These are phyloP conservation scores for Lepus americanus DNA, from an alignment of 2,113 vertebrate species.

Conservation along the genomic window DNA sequence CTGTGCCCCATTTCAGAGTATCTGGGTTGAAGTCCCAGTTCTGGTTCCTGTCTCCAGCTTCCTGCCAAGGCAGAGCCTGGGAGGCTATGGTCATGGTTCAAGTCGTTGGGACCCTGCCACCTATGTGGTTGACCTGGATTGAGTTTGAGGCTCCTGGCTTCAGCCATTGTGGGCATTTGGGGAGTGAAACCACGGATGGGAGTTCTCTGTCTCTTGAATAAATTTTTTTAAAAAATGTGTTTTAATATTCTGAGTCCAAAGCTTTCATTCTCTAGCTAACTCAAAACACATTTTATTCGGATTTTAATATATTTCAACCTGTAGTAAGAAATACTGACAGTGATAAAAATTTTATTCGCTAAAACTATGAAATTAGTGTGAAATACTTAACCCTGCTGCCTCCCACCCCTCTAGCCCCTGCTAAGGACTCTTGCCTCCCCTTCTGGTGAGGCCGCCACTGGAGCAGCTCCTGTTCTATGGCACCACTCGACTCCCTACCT, in stretches of 20 bases:
- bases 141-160: too few relatives aligned
- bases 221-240: not conserved
- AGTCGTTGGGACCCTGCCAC: too few relatives aligned
- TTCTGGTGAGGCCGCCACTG: not conserved
- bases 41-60: too few relatives aligned
- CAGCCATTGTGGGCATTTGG: too few relatives aligned
- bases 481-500: not conserved
- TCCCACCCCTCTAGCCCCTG: not conserved
- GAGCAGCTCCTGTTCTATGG: too few relatives aligned
- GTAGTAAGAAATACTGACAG: not conserved
- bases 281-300: constrained; percentile 55
- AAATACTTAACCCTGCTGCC: not conserved
- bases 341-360: not conserved
- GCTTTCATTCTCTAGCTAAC: constrained; percentile 60
- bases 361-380: constrained; percentile 12
- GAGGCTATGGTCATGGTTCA: too few relatives aligned
- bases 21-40: too few relatives aligned
- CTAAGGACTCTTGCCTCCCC: not conserved
- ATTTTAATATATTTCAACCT: constrained; percentile 51
- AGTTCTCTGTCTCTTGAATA: too few relatives aligned
- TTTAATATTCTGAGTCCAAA: constrained; percentile 51
- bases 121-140: too few relatives aligned
- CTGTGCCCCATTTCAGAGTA: too few relatives aligned
- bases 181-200: too few relatives aligned
- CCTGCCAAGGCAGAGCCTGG: too few relatives aligned